Base-by-base conservation (phyloP, 2,888 invertebrate genomes). In the Clunio marinus region DNA sequence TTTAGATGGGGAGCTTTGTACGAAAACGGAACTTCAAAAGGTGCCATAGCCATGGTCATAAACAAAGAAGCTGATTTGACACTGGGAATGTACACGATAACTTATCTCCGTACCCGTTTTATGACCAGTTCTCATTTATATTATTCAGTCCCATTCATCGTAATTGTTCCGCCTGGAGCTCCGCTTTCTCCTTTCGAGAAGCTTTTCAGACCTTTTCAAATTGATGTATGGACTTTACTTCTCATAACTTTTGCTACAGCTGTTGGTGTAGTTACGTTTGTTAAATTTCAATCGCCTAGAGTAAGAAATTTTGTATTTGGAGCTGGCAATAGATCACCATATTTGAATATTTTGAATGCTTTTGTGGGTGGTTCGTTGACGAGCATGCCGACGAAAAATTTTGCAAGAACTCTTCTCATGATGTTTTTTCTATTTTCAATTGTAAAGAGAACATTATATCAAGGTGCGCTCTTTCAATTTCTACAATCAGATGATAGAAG, bases 381-480 rank as follows among this genome's bases (percentile, higher is more conserved):
- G 2, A 27, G 7, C n/a, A 1, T 51, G 2, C 66, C 66, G 20
- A 10, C 27, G 17, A 25, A 22, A 45, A 66, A 66, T 32, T 66
- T 66, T 32, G 51, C 66, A 35, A 35, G 66, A 27, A 15, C 32
- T 13, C 22, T 66, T 15, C 32, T 66, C 8, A 51, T 66, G 28
- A 66, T 51, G 20, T 66, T 27, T 66, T 32, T 66, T 15, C 37
- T 66, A 4, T 66, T 51, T 35, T 66, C 45, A 8, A 15, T 66
- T 28, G 66, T 66, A 15, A 66, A 51, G 5, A 25, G 66, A 28
- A 41, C 66, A 13, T 27, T 66, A 1, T 66, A 66, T 35, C 66
- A 66, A 37, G 66, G 66, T n/a, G 55, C 55, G n/a, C n/a, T 66
- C 24, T 66, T 55, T 51, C 35, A 66, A 35, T 55, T 55, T 35